Evolutionary conservation across 2,888 invertebrate genomes (phyloP), one percentile per base, ranked within the genome.

Genomic region (Ormia ochracea): DNA sequence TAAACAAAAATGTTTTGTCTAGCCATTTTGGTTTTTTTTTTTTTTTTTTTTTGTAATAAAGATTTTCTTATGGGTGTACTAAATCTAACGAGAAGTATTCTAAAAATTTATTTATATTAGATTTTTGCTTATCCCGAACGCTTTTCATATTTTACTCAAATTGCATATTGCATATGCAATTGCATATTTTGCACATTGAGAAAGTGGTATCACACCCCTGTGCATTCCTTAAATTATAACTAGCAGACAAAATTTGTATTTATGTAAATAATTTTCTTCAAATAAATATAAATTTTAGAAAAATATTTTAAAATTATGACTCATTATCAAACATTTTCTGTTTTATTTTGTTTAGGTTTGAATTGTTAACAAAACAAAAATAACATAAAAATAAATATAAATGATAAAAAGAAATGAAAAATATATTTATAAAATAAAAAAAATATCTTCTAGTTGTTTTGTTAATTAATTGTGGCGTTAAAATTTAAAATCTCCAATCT

Each of bases 401-500:
- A 52, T 52, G 7, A 19, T n/a, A 52, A 52, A 66, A 12, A 26
- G 41, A 12, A n/a, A 61, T 21, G 9, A 21, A 33, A 33, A 28
- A 31, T 3, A 26, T 50, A 26, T 26, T n/a, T 12, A 19, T 38
- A 3, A 9, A 58, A 59, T 28, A 12, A 43, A 38, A 3, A 65
- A 23, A 17, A 41, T 17, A 23, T 21, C 12, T n/a, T 38, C 38
- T 14, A 38, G 17, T 41, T 7, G 41, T 41, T 41, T 41, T 41
- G 14, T 14, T 41, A 5, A 41, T 12, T 17, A 14, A 14, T 23
- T 36, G 4, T 65, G 38, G 50, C 66, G 28, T 43, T 68, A 43
- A 23, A 28, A 14, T 54, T 3, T 9, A 23, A 72, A 61, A 50
- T 72, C 61, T 61, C 61, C 61, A 52, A 33, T 33, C 61, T n/a